These are phyloP conservation scores for Corythaeola cristata DNA, from an alignment of 2,113 vertebrate genomes.

Conservation along the genomic window DNA sequence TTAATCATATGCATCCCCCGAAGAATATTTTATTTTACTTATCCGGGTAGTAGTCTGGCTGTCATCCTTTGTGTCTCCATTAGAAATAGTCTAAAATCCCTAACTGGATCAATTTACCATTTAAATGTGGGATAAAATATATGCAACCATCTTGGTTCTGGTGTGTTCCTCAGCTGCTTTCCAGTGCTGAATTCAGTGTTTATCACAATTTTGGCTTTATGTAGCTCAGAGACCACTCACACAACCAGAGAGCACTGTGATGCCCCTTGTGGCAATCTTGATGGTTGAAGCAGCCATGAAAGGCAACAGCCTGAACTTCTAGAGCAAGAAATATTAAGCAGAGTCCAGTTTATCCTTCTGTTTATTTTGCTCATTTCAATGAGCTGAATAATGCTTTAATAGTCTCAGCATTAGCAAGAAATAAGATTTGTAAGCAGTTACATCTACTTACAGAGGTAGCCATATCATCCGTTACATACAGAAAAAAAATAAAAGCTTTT, in stretches of 20 bases:
- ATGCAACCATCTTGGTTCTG: neutral
- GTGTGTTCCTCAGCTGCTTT: neutral
- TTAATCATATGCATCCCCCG: neutral
- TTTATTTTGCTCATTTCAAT: neutral
- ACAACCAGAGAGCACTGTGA: neutral
- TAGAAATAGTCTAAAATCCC: neutral
- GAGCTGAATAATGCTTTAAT: neutral
- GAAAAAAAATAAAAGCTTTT: neutral
- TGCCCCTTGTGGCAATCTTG: neutral
- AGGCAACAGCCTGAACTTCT: neutral
- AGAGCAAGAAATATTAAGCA: neutral
- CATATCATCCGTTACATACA: neutral
- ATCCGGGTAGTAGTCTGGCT: neutral
- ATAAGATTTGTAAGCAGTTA: neutral
- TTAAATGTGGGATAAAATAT: neutral
- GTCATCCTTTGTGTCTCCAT: neutral
- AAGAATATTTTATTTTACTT: neutral
- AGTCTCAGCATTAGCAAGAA: neutral
- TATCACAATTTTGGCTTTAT: neutral
- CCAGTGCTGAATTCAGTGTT: neutral
- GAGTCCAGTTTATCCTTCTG: neutral
- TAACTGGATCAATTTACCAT: neutral
- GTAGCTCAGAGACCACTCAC: neutral
- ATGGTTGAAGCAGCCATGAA: neutral
- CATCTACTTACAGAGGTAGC: neutral